These are phyloP conservation scores for Aphelinus certus DNA, from an alignment of 1,140 invertebrate species.

Conservation along the genomic window DNA sequence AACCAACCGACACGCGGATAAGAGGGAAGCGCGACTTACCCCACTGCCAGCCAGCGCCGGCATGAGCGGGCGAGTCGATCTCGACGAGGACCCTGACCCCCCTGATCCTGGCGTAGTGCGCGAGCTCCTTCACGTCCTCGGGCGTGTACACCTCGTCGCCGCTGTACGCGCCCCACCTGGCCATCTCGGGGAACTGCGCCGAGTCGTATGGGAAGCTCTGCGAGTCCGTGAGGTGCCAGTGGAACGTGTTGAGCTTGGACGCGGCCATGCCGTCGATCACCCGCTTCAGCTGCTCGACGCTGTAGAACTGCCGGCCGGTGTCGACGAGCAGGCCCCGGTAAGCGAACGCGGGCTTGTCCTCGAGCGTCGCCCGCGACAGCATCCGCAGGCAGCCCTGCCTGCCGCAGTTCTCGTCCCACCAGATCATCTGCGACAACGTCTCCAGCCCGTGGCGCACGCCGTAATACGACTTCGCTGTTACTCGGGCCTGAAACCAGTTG, in stretches of 20 bases:
- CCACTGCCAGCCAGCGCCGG: constrained; percentile 86
- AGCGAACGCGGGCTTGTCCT: constrained; percentile 75
- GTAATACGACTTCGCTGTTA: constrained; percentile 76
- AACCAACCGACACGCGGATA: not conserved
- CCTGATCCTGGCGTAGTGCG: constrained; percentile 76
- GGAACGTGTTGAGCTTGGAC: constrained; percentile 85
- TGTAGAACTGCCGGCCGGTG: constrained; percentile 80
- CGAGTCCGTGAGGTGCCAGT: constrained; percentile 87
- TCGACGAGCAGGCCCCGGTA: constrained; percentile 81
- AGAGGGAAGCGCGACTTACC: constrained; percentile 56
- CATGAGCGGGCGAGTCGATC: constrained; percentile 86
- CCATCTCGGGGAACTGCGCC: constrained; percentile 77
- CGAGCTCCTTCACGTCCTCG: constrained; percentile 74
- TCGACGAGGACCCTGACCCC: constrained; percentile 83
- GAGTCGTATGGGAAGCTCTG: constrained; percentile 87
- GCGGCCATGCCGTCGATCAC: constrained; percentile 83
- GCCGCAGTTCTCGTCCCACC: constrained; percentile 74
- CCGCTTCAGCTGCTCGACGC: constrained; percentile 71
- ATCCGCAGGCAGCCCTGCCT: constrained; percentile 71
- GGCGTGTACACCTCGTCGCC: constrained; percentile 75
- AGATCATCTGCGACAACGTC: constrained; percentile 81
- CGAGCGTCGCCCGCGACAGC: constrained; percentile 64
- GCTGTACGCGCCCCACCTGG: constrained; percentile 78
- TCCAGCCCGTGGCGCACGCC: constrained; percentile 83
- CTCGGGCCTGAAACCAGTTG: constrained; percentile 62